A percentile compares a stretch with the other conserved stretches of the same genome.
Conservation (phyloP, 2,113 vertebrate species). For the Ctenomys sociabilis region DNA sequence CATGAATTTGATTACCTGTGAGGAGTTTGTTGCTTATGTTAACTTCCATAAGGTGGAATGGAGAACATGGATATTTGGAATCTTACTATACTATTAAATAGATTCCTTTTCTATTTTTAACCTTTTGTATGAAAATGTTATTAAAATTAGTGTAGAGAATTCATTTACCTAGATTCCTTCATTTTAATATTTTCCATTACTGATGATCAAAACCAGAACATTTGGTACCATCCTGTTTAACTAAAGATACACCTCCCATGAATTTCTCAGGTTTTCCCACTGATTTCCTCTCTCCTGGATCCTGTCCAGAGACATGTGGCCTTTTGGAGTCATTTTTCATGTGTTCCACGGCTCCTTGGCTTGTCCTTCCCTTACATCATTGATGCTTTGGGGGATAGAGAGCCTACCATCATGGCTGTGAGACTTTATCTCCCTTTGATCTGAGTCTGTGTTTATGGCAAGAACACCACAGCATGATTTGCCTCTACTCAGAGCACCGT, state of each 20-base stretch:
- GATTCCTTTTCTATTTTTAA: background rate
- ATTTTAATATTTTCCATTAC: background rate
- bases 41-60: background rate
- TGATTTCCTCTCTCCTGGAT: background rate
- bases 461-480: rapidly evolving
- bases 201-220: background rate
- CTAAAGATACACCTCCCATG: background rate
- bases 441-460: background rate
- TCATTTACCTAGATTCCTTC: background rate
- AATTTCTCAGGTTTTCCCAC: background rate
- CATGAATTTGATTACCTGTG: background rate
- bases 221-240: background rate
- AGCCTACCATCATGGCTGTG: background rate
- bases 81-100: background rate
- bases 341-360: rapidly evolving
- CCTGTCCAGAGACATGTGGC: no score
- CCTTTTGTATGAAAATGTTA: background rate
- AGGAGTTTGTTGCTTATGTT: background rate
- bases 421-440: background rate
- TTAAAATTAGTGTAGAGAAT: background rate
- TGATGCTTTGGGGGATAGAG: background rate
- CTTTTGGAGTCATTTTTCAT: background rate
- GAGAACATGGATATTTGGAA: background rate
- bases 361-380: background rate
- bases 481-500: no score